Evolutionary conservation across 2,888 invertebrate genomes (phyloP).

Genomic region (Caenorhabditis macrosperma): DNA sequence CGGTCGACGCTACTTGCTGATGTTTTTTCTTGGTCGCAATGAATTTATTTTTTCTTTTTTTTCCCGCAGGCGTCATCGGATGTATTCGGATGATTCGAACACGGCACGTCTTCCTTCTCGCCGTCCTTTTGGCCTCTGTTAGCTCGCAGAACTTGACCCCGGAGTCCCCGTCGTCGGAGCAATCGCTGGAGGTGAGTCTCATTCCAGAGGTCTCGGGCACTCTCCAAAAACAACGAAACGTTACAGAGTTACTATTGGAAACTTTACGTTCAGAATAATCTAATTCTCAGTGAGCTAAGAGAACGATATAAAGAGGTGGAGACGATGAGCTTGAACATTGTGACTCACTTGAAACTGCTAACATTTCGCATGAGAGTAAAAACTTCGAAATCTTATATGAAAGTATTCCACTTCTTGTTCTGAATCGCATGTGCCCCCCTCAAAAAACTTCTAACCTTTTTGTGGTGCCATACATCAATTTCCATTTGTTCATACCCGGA

Average conservation of each 20-base stretch:
- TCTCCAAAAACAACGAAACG: not conserved
- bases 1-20: not conserved
- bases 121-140: constrained; percentile 33
- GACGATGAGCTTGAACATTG: constrained; percentile 1
- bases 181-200: constrained; percentile 43
- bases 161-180: constrained; percentile 26
- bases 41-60: constrained; percentile 19
- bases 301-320: constrained; percentile 70
- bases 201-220: not conserved
- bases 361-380: constrained; percentile 8
- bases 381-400: not conserved
- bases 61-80: constrained; percentile 45
- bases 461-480: constrained; percentile 23
- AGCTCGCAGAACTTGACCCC: constrained; percentile 39
- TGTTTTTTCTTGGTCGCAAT: constrained; percentile 12
- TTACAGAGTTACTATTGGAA: constrained; percentile 74
- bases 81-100: constrained; percentile 58
- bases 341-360: not conserved
- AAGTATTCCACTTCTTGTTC: constrained; percentile 5
- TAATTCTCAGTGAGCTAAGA: constrained; percentile 66
- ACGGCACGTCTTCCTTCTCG: constrained; percentile 38
- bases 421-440: constrained; percentile 2
- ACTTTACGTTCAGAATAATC: constrained; percentile 69
- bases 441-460: constrained; percentile 15
- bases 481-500: not conserved